Evolutionary conservation across 2,113 vertebrate genomes (phyloP).

Genomic region (Oreotragus oreotragus): DNA sequence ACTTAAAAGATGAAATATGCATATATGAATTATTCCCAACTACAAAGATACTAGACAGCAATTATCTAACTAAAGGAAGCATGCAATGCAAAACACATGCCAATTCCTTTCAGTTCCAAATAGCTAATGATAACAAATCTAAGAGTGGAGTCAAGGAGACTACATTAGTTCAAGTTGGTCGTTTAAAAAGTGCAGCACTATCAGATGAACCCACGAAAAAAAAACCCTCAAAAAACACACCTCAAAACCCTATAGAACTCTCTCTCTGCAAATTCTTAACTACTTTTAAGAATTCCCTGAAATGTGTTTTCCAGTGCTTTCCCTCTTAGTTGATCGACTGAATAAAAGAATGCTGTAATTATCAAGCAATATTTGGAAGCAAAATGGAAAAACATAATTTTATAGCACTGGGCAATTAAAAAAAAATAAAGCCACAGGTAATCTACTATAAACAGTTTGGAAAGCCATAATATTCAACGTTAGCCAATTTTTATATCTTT

Average conservation of each 20-base stretch:
- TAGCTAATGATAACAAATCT: not conserved
- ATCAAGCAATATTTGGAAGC: not conserved
- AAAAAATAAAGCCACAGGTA: not conserved
- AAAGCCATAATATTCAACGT: not conserved
- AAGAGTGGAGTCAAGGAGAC: not conserved
- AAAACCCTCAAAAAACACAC: not conserved
- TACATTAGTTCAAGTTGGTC: not conserved
- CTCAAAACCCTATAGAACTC: not conserved
- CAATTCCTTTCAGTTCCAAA: not conserved
- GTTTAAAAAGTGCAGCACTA: not conserved
- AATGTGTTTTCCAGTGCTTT: not conserved
- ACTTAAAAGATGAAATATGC: conserved; percentile 27
- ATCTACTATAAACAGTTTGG: not conserved
- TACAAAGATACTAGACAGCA: conserved; percentile 18
- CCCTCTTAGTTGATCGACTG: not conserved
- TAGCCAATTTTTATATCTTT: conserved; percentile 1
- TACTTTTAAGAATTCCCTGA: not conserved
- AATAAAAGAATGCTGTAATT: not conserved
- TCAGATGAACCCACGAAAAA: not conserved
- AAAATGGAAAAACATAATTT: not conserved
- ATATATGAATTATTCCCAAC: not conserved
- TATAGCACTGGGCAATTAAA: not conserved
- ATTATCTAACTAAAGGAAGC: conserved; percentile 36
- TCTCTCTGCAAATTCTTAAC: not conserved
- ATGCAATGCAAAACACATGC: conserved; percentile 34